phyloP scores from a whole-genome alignment of 1,140 invertebrate species.

The Camponotus pennsylvanicus region DNA sequence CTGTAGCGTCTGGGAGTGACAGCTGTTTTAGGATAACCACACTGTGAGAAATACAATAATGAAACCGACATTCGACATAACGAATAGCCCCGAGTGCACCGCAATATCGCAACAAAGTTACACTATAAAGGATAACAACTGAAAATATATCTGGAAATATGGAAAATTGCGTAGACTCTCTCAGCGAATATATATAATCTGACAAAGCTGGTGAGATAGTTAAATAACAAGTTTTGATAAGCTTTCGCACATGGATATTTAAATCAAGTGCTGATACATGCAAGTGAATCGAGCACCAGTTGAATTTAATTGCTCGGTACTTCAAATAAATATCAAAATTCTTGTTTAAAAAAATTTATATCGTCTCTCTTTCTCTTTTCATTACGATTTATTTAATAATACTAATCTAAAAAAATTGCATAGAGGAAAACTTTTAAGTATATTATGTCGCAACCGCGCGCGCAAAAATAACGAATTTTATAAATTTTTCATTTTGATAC shows the following conservation, averaged over 20 bases:
- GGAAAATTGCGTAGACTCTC: constrained; percentile 31
- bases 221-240: constrained; percentile 42
- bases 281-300: not conserved
- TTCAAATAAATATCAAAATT: not conserved
- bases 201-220: not conserved
- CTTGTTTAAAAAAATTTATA: not conserved
- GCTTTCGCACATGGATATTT: not conserved
- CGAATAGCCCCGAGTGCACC: constrained; percentile 49
- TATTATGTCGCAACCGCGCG: not conserved
- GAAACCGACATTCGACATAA: constrained; percentile 58
- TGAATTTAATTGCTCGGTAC: constrained; percentile 7
- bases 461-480: not conserved
- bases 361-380: not conserved
- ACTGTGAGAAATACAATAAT: constrained; percentile 56
- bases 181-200: constrained; percentile 6
- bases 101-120: constrained; percentile 29
- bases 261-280: not conserved
- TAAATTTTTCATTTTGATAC: not conserved
- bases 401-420: not conserved
- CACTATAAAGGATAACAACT: constrained; percentile 23
- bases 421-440: not conserved
- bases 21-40: constrained; percentile 61
- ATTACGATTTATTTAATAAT: too few relatives aligned
- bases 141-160: constrained; percentile 49
- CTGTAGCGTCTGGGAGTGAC: constrained; percentile 57